Base-by-base conservation (phyloP, 2,888 invertebrate genomes). In the Alloscopus bannaensis region DNA sequence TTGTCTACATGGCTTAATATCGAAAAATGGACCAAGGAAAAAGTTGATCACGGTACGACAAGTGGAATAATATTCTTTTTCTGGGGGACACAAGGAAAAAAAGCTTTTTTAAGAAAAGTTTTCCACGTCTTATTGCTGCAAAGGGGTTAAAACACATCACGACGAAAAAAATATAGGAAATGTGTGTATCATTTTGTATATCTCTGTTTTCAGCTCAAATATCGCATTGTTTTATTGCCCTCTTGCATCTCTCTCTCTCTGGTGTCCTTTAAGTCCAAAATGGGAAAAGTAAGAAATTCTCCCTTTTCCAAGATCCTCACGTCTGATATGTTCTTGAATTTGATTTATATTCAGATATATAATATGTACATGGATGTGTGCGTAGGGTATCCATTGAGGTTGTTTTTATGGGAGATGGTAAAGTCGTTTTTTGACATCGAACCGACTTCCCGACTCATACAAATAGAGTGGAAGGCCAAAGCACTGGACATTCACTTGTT, bases 171-270 rank as follows among this genome's bases (percentile, higher is more conserved):
- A 8, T 16, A 42, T 42, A n/a, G 42, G 13, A 42, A 42, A 42
- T 1, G 13, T n/a, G 42, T n/a, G 42, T 4, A 52, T 47, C 8
- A 18, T 52, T 55, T 68, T 55, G 31, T 55, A 22, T 16, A 42
- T 62, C n/a, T 68, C 24, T 55, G n/a, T 69, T 45, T 69, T 70
- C 57, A 57, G 62, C 72, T 72, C 64, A 72, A 72, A 72, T 72
- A 60, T 70, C 22, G n/a, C 57, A 64, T 64, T 22, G 45, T 64
- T 64, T 64, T 64, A 64, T 64, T 64, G 64, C 42, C 22, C 55
- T 55, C 16, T 22, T 36, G 22, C 24, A 24, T 16, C 55, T 55
- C 16, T 22, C 20, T 8, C 24, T 62, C 40, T 3, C 8, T 28
- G 29, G 57, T 16, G n/a, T 57, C 28, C 57, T 52, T 55, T 55